phyloP scores from a whole-genome alignment of 2,797 vertebrate species.

The Cyclopterus lumpus region DNA sequence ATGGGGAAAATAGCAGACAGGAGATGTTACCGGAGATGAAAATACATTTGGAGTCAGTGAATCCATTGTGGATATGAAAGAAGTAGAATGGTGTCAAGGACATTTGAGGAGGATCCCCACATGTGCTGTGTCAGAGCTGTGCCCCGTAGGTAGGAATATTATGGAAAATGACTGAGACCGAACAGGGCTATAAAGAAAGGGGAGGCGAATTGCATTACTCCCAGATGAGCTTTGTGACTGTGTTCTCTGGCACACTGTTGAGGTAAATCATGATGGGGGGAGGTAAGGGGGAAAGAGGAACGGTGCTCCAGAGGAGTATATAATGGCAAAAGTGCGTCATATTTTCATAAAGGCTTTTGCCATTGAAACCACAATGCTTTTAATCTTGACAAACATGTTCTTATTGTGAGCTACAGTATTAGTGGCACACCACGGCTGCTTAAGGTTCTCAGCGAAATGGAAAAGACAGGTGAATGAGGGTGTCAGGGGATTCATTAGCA shows the following conservation, averaged over 20 bases:
- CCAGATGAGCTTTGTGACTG: slow-evolving; percentile 55
- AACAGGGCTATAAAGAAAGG: slow-evolving; percentile 21
- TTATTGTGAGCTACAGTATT: slow-evolving; percentile 49
- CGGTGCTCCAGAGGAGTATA: slow-evolving; percentile 38
- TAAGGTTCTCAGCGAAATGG: slow-evolving; percentile 42
- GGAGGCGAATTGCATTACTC: slow-evolving; percentile 44
- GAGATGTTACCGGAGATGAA: slow-evolving; percentile 35
- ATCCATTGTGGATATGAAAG: slow-evolving; percentile 24
- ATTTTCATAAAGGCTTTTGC: slow-evolving; percentile 43
- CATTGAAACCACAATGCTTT: slow-evolving; percentile 52
- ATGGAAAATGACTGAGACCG: slow-evolving; percentile 32
- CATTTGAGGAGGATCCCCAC: slow-evolving; percentile 30
- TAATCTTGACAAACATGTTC: slow-evolving; percentile 61
- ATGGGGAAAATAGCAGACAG: slow-evolving; percentile 34
- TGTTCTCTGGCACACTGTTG: slow-evolving; percentile 48
- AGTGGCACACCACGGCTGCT: slow-evolving; percentile 31
- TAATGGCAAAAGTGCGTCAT: slow-evolving; percentile 23
- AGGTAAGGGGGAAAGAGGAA: neutral
- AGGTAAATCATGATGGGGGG: slow-evolving; percentile 42
- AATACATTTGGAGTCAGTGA: slow-evolving; percentile 40
- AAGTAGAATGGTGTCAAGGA: slow-evolving; percentile 27
- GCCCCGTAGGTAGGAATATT: slow-evolving; percentile 44
- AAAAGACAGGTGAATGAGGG: slow-evolving; percentile 65
- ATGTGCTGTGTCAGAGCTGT: slow-evolving; percentile 22
- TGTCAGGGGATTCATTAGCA: slow-evolving; percentile 64